These are phyloP conservation scores for Diarsia mendica DNA, from an alignment of 2,888 invertebrate genomes.

Conservation along the genomic window DNA sequence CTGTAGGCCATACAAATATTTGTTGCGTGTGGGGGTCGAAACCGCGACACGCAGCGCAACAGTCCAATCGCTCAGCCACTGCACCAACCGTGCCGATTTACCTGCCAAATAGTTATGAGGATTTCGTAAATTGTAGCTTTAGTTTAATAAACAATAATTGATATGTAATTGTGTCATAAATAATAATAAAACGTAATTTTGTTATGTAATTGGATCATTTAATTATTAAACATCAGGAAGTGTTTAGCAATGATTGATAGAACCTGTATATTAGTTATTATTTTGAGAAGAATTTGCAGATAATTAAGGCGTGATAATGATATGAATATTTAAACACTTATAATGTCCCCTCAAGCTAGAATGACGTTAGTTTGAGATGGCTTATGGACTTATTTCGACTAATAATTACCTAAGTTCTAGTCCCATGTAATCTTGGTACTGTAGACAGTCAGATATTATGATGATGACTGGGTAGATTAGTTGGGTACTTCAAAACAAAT, in stretches of 20 bases:
- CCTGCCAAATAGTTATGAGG: too few species aligned
- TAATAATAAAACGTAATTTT: not conserved
- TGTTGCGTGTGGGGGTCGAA: too few species aligned
- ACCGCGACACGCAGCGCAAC: too few species aligned
- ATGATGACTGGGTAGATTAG: not conserved
- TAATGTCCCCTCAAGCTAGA: not conserved
- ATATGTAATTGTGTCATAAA: conserved; percentile 10
- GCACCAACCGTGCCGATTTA: too few species aligned
- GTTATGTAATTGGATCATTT: conserved; percentile 27
- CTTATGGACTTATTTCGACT: not conserved
- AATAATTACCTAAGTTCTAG: not conserved
- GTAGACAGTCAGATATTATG: not conserved
- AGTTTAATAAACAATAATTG: too few species aligned
- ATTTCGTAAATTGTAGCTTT: too few species aligned
- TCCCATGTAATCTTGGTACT: not conserved
- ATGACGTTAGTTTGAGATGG: not conserved
- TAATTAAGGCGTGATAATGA: conserved; percentile 8
- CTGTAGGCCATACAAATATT: too few species aligned
- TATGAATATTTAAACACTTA: not conserved
- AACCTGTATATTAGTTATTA: not conserved
- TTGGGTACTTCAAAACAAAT: not conserved
- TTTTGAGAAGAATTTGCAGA: not conserved
- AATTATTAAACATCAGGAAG: conserved; percentile 1
- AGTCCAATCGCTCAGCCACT: too few species aligned
- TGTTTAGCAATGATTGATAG: conserved; percentile 20